A percentile compares a stretch with the other conserved stretches of the same genome.
phyloP scores from a whole-genome alignment of 1,140 invertebrate species.

The Philotrypesis tridentata region DNA sequence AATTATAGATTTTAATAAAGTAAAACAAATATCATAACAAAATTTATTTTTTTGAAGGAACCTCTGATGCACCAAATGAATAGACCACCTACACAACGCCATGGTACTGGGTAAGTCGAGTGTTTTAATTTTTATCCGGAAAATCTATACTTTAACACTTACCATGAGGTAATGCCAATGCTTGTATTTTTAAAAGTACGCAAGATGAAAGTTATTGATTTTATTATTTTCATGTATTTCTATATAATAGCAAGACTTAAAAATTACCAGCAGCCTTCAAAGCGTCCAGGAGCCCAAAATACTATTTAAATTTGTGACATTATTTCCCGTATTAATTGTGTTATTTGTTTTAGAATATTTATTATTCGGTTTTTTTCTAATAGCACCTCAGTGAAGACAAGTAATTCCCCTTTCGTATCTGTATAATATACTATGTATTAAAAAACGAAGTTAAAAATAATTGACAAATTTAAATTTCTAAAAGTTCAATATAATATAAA shows the following conservation, averaged over 20 bases:
- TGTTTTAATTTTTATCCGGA: slow-evolving; percentile 21
- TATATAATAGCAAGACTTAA: slow-evolving; percentile 25
- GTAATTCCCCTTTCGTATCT: slow-evolving; percentile 12
- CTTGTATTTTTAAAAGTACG: slow-evolving; percentile 31
- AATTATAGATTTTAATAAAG: not conserved
- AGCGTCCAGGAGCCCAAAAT: slow-evolving; percentile 29
- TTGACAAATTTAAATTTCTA: not conserved
- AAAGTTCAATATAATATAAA: not conserved
- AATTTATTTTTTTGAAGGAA: slow-evolving; percentile 58
- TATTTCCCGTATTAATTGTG: slow-evolving; percentile 34
- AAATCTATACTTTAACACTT: slow-evolving; percentile 6
- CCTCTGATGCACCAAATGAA: slow-evolving; percentile 62
- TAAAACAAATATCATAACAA: not conserved
- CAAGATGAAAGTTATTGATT: slow-evolving; percentile 38
- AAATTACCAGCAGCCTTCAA: slow-evolving; percentile 28
- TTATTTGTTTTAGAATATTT: slow-evolving; percentile 42
- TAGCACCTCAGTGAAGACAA: slow-evolving; percentile 22
- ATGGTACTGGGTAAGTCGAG: slow-evolving; percentile 69
- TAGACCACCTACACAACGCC: slow-evolving; percentile 65
- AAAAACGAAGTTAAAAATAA: not conserved
- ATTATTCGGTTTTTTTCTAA: slow-evolving; percentile 30
- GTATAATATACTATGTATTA: slow-evolving; percentile 20
- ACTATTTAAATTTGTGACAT: slow-evolving; percentile 13
- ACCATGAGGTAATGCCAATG: slow-evolving; percentile 10
- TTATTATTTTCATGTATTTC: slow-evolving; percentile 38